These are phyloP conservation scores for Pogonophryne albipinna DNA, from an alignment of 2,797 vertebrate genomes.

Conservation along the genomic window DNA sequence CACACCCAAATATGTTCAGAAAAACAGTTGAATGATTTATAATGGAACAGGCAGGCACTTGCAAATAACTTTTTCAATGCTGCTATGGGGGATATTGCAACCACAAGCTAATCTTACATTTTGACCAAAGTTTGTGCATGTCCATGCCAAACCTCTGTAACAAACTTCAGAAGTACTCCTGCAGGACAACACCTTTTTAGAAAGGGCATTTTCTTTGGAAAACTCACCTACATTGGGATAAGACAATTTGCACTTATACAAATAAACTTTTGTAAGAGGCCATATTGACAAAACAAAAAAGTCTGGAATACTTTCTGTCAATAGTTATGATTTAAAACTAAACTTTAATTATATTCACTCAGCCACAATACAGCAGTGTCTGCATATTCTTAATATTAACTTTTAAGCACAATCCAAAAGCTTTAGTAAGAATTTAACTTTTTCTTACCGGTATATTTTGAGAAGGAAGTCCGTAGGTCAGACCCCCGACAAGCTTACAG, in stretches of 20 bases:
- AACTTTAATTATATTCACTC: background rate
- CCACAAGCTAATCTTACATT: conserved; percentile 3
- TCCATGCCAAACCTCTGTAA: conserved; percentile 3
- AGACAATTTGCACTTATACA: background rate
- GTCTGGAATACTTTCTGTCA: background rate
- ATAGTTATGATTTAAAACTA: background rate
- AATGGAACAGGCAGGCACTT: background rate
- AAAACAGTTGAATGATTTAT: conserved; percentile 2
- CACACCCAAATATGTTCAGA: background rate
- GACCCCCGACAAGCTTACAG: conserved; percentile 94
- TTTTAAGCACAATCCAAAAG: background rate
- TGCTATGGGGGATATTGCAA: conserved; percentile 6
- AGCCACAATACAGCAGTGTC: background rate
- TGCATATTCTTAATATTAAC: background rate
- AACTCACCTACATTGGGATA: too few relatives aligned
- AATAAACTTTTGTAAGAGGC: background rate
- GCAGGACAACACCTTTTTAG: conserved; percentile 16
- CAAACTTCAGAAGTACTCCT: conserved; percentile 12
- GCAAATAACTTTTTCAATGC: background rate
- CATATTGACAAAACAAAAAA: background rate
- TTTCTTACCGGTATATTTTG: conserved; percentile 90
- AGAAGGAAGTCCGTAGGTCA: conserved; percentile 78
- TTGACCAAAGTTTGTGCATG: background rate
- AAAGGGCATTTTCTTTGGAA: conserved; percentile 51
- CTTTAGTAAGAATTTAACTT: background rate